Base-by-base conservation (phyloP, 2,888 invertebrate species). In the Prosopocoilus inquinatus region DNA sequence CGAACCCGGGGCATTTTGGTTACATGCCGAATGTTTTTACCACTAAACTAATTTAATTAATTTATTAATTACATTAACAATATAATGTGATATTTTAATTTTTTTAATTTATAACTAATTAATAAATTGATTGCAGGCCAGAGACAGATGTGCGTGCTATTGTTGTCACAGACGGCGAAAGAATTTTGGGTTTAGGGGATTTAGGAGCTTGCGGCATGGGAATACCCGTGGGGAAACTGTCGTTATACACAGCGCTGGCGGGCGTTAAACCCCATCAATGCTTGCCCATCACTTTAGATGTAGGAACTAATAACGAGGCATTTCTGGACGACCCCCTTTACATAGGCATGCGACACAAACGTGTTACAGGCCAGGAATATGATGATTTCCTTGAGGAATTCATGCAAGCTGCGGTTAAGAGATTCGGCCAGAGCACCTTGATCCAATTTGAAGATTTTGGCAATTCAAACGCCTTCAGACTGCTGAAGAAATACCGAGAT, bases 401-500 rank as follows among this genome's bases (percentile, higher is more conserved):
- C 78, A 98, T 99, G 98, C 75, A 84, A 52, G 94, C 96, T 0
- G 90, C 88, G 15, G 92, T 96, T 2, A 82, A 82, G 50, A 86
- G 93, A 63, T 94, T 85, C 75, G 94, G 94, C 0, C 90, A 90
- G 78, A 93, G 89, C 76, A 88, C 88, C 51, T 84, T 94, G 57
- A 91, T 94, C 47, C 86, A 92, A 81, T 99, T 98, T 79, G 99
- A 99, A 81, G 99, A 99, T 81, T 99, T 99, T 76, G 99, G 90
- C 50, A 99, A 99, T 74, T 85, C 90, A 8, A 99, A 99, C 79
- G 99, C 99, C 4, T 99, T 98, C 82, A 82, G 92, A 34, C 81
- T 99, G 52, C 81, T 99, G 61, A 89, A 87, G 69, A 94, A 92
- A 75, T 99, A 98, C 79, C 85, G 94, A 39, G 81, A 91, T 68